phyloP scores from a whole-genome alignment of 2,113 vertebrate species.

The Ageneiosus marmoratus region DNA sequence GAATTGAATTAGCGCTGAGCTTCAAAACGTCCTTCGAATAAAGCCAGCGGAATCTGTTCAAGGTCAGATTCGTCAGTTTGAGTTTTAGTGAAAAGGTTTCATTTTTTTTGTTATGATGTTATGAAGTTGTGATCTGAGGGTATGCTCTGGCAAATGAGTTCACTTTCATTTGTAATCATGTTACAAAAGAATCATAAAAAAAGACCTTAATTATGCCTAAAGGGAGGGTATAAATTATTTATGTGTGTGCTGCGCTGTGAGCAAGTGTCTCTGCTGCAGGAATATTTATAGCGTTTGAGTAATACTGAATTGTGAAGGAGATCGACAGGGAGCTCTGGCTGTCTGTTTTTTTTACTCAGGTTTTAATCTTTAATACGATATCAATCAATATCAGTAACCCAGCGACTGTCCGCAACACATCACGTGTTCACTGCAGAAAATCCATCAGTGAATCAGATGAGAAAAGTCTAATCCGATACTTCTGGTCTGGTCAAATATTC shows the following conservation, averaged over 20 bases:
- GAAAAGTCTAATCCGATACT: neutral
- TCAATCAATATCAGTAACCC: neutral
- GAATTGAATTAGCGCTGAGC: constrained; percentile 40
- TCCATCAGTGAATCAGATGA: neutral
- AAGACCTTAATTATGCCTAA: constrained; percentile 27
- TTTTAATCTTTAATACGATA: constrained; percentile 20
- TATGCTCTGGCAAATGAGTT: constrained; percentile 25
- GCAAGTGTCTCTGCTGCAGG: constrained; percentile 1
- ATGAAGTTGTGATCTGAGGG: neutral
- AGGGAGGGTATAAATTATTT: constrained; percentile 25
- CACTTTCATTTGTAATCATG: constrained; percentile 24
- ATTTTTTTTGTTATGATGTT: constrained; percentile 7
- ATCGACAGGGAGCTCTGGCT: neutral
- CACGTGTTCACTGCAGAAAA: neutral
- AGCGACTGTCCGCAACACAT: neutral
- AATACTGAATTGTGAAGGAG: neutral
- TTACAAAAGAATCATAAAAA: constrained; percentile 39
- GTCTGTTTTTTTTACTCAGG: constrained; percentile 9
- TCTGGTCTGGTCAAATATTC: neutral
- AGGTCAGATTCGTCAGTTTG: constrained; percentile 6
- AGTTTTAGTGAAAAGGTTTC: neutral
- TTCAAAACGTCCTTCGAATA: constrained; percentile 12
- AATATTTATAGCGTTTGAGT: constrained; percentile 15
- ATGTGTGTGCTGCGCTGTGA: constrained; percentile 10
- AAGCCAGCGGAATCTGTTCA: neutral